Evolutionary conservation across 2,113 vertebrate genomes (phyloP).

Genomic region (Vicugna pacos): DNA sequence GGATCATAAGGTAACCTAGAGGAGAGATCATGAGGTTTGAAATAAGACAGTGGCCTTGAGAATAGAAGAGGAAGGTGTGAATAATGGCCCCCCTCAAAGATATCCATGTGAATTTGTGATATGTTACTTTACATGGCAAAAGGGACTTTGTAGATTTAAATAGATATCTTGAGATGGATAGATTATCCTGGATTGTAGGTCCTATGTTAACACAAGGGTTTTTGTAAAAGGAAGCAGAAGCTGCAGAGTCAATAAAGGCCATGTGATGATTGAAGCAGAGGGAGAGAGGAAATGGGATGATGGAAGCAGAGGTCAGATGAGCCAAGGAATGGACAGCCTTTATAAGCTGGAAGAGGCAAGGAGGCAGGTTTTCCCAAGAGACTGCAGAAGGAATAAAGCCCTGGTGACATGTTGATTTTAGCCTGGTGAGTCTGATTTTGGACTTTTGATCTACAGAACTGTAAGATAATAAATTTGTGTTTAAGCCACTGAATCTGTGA

Average conservation of each 20-base stretch:
- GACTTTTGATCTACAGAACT: background rate
- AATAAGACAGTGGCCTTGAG: constrained; percentile 6
- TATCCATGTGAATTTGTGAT: background rate
- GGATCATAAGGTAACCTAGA: background rate
- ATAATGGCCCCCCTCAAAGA: background rate
- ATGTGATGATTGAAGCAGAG: background rate
- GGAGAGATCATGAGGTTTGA: background rate
- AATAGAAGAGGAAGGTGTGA: background rate
- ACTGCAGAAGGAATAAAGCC: background rate
- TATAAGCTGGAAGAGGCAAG: background rate
- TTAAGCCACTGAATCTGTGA: background rate
- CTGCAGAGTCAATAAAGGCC: background rate
- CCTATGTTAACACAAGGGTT: background rate
- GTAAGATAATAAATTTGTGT: background rate
- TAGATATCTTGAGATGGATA: background rate
- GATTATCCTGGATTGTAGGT: background rate
- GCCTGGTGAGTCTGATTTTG: background rate
- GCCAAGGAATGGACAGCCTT: background rate
- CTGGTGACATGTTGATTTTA: background rate
- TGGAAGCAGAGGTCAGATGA: background rate
- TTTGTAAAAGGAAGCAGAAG: background rate
- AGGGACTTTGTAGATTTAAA: constrained; percentile 19
- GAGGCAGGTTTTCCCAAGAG: background rate
- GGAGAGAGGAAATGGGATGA: background rate
- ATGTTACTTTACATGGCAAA: background rate